Percentiles rank a stretch among this genome's conserved stretches.
Conservation (phyloP, 2,888 invertebrate genomes). For the Boloria selene region DNA sequence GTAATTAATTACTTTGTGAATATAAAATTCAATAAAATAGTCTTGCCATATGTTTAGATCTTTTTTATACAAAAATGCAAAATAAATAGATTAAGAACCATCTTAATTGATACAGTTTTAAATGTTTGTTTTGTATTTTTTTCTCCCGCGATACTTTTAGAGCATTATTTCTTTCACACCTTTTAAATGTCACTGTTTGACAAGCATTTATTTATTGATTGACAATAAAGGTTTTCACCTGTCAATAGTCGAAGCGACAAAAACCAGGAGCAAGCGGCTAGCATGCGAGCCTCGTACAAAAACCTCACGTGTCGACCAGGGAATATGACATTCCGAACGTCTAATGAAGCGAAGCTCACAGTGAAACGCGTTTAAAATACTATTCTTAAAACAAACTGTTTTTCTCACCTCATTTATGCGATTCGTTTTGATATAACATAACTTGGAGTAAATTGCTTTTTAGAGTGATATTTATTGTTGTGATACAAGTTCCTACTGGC, state of each 20-base stretch:
- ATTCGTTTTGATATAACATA: slow-evolving; percentile 7
- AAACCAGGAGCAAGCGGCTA: slow-evolving; percentile 48
- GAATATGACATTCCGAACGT: slow-evolving; percentile 63
- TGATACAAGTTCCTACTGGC: too few relatives aligned
- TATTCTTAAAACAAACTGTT: slow-evolving; percentile 31
- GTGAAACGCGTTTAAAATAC: slow-evolving; percentile 38
- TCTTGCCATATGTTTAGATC: too few relatives aligned
- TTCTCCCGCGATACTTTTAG: not conserved
- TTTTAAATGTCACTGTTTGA: slow-evolving; percentile 17
- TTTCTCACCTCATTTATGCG: slow-evolving; percentile 24
- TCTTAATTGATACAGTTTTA: too few relatives aligned
- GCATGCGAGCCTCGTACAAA: slow-evolving; percentile 39
- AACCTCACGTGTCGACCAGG: slow-evolving; percentile 41
- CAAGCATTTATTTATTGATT: slow-evolving; percentile 21
- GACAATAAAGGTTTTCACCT: slow-evolving; percentile 55
- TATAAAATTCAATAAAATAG: too few relatives aligned
- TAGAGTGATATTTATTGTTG: too few relatives aligned
- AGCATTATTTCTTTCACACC: not conserved
- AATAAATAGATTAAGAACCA: too few relatives aligned
- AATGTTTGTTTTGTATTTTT: not conserved
- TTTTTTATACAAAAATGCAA: too few relatives aligned
- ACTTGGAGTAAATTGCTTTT: too few relatives aligned
- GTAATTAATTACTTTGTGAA: too few relatives aligned
- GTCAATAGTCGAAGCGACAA: slow-evolving; percentile 54
- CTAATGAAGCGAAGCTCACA: slow-evolving; percentile 59